Base-by-base conservation (phyloP, 2,797 vertebrate species). In the Onychomys arenicola region DNA sequence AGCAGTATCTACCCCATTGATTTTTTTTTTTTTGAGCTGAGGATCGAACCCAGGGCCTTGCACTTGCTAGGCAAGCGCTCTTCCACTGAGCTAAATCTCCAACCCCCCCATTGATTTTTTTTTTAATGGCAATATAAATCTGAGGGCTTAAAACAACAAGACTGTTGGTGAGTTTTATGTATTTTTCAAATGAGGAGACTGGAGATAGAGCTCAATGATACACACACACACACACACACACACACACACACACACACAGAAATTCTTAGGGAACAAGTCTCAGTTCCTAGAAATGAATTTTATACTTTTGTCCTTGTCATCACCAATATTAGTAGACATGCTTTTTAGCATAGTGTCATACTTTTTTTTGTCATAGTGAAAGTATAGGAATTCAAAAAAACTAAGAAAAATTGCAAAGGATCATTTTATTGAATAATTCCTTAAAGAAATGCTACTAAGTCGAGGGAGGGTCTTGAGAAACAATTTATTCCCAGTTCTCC, bases 391-490 rank as follows among this genome's bases (percentile, higher is more conserved):
- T 65, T 87, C 63, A 86, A 37, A 86, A 93, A 90, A 71, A 83
- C 71, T 88, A 57, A 94, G 21, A 78, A 49, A 49, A 71, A 17
- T 82, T 92, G 55, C 75, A 94, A 92, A 96, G 52, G 63, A 82
- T 17, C n/a, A 49, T 93, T 96, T 95, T 95, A 69, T 87, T 92
- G 37, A 97, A 59, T 78, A 80, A 9, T 27, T 37, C 32, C 69
- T 89, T 96, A 59, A 90, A 93, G 57, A 81, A 93, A 61, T 86
- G 65, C 71, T 81, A 37, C 71, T 59, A 40, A 81, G 43, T 10
- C 49, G 46, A 91, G 43, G 71, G 16, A 8, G 34, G 46, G n/a
- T 91, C 25, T 34, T 75, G 73, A 61, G 73, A 52, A 73, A 32
- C 57, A 55, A 37, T 78, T 93, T 82, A 71, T 92, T 81, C 88